Conservation (phyloP, 2,797 vertebrate species). For the Sebastes taczanowskii region DNA sequence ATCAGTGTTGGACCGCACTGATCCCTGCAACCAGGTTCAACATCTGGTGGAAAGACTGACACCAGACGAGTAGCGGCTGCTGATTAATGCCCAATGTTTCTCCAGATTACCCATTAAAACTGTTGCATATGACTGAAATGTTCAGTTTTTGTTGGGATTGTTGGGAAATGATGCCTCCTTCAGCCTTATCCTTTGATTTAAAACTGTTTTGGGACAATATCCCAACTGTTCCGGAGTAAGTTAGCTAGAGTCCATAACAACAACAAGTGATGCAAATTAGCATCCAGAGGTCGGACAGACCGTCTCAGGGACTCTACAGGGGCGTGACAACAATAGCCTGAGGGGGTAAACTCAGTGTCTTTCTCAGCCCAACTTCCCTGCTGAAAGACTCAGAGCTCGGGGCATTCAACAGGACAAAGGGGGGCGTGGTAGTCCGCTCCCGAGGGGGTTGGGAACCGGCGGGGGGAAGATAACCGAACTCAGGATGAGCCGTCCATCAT, state of each 20-base stretch:
- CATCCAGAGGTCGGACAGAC: background rate
- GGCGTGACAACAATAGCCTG: conserved; percentile 19
- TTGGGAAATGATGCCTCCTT: background rate
- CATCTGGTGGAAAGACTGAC: background rate
- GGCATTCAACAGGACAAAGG: conserved; percentile 59
- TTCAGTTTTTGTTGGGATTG: background rate
- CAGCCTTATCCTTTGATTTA: background rate
- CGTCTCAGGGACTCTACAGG: background rate
- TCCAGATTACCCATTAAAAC: background rate
- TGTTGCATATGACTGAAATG: too few relatives aligned
- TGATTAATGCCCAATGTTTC: too few relatives aligned
- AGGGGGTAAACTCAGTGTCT: conserved; percentile 1
- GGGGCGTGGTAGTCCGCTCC: background rate
- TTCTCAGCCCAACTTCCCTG: conserved; percentile 38
- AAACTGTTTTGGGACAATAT: background rate
- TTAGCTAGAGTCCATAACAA: background rate
- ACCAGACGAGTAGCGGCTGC: accelerated
- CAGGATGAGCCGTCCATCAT: background rate
- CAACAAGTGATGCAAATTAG: conserved; percentile 13
- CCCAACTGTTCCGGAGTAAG: background rate
- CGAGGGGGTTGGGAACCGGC: conserved; percentile 10
- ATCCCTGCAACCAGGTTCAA: background rate
- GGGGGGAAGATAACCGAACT: background rate
- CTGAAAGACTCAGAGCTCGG: conserved; percentile 1
- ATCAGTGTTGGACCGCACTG: background rate